Percentiles rank a stretch among this genome's conserved stretches.
Conservation (phyloP, 2,113 vertebrate genomes). For the Puntigrus tetrazona region DNA sequence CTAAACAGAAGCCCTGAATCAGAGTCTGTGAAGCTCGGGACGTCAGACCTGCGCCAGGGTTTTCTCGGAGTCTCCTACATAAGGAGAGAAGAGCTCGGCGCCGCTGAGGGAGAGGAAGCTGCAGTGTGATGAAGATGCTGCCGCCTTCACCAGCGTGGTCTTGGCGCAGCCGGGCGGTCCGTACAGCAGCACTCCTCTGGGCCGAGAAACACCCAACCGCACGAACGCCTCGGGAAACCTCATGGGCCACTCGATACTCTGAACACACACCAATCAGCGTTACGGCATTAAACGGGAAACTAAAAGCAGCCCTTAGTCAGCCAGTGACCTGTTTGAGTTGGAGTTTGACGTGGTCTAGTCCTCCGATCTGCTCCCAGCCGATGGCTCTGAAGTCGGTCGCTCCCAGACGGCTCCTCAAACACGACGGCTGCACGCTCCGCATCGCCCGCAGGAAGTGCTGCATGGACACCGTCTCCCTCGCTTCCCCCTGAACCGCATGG, state of each 20-base stretch:
- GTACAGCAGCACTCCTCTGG: constrained; percentile 87
- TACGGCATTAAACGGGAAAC: not conserved
- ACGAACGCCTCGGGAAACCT: constrained; percentile 85
- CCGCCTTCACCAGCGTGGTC: constrained; percentile 86
- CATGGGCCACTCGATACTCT: constrained; percentile 96
- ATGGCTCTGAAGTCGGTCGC: constrained; percentile 81
- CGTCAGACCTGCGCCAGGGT: constrained; percentile 81
- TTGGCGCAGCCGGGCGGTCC: constrained; percentile 95
- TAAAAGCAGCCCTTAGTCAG: no score
- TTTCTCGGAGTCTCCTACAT: constrained; percentile 92
- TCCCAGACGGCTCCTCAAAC: constrained; percentile 83
- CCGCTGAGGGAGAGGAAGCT: constrained; percentile 86
- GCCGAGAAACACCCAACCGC: constrained; percentile 84
- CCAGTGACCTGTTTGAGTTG: constrained; percentile 93
- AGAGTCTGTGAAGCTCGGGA: not conserved
- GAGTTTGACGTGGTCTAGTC: constrained; percentile 89
- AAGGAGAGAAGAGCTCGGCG: constrained; percentile 92
- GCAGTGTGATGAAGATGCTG: constrained; percentile 83
- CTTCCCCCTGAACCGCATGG: constrained; percentile 68
- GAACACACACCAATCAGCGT: constrained; percentile 37
- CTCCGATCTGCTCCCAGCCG: constrained; percentile 90
- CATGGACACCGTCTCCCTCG: constrained; percentile 69
- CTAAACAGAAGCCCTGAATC: not conserved
- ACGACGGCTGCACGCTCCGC: constrained; percentile 85
- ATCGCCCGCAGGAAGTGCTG: constrained; percentile 84